Percentiles rank a stretch among this genome's conserved stretches.
phyloP scores from a whole-genome alignment of 2,113 vertebrate species.

The human (Homo sapiens) region GRCh38 chr21:27114001-27114500 shows the following conservation, averaged over 20 bases:
- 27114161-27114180: neutral
- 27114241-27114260: neutral
- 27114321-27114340: constrained; percentile 31
- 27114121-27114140: neutral
- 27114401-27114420: neutral
- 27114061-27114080: neutral
- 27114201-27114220: neutral
- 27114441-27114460: constrained; percentile 42
- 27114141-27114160: neutral
- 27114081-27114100: constrained; percentile 32
- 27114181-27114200: neutral
- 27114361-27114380: constrained; percentile 35
- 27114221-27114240: neutral
- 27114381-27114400: constrained; percentile 23
- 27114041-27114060: neutral
- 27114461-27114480: constrained; percentile 46
- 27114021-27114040: neutral
- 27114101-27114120: constrained; percentile 18
- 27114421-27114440: constrained; percentile 16
- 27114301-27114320: constrained; percentile 1
- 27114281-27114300: constrained; percentile 15
- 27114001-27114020: constrained; percentile 57
- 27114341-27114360: constrained; percentile 8
- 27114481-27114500: neutral
- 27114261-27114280: constrained; percentile 57